A percentile compares a stretch with the other conserved stretches of the same genome.
Evolutionary conservation across 1,140 invertebrate species (phyloP).

Genomic region (Yoshiicerus persimilis): DNA sequence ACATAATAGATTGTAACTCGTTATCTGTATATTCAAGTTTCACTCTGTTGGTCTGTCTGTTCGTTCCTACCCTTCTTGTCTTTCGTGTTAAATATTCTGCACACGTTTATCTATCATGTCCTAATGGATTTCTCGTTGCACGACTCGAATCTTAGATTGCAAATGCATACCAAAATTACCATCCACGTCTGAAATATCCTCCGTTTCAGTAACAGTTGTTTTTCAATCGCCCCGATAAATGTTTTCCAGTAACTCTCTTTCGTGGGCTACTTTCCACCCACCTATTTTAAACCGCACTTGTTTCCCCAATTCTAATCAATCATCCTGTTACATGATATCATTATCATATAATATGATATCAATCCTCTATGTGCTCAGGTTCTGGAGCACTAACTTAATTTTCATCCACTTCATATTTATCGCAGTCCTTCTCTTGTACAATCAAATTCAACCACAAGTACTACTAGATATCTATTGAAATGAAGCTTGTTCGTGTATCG

Average conservation of each 20-base stretch:
- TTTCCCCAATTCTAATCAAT: too few species aligned
- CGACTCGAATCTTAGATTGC: background rate
- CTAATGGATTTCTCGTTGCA: background rate
- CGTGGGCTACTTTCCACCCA: background rate
- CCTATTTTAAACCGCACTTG: background rate
- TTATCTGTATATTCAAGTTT: background rate
- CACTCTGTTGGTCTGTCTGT: background rate
- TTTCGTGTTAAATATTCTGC: background rate
- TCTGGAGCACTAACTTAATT: too few species aligned
- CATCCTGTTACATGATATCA: too few species aligned
- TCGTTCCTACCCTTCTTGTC: background rate
- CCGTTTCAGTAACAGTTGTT: too few species aligned
- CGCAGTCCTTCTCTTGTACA: background rate
- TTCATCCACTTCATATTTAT: background rate
- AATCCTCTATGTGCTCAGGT: too few species aligned
- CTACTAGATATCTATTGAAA: background rate
- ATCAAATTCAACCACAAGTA: too few species aligned
- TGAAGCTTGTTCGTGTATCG: background rate
- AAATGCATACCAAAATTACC: background rate
- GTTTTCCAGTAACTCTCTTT: too few species aligned
- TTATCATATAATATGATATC: too few species aligned
- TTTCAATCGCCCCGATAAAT: background rate
- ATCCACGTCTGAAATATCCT: too few species aligned
- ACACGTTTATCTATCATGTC: background rate
- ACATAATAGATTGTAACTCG: background rate